Conservation (phyloP, 2,113 vertebrate genomes). For the Gyps fulvus region DNA sequence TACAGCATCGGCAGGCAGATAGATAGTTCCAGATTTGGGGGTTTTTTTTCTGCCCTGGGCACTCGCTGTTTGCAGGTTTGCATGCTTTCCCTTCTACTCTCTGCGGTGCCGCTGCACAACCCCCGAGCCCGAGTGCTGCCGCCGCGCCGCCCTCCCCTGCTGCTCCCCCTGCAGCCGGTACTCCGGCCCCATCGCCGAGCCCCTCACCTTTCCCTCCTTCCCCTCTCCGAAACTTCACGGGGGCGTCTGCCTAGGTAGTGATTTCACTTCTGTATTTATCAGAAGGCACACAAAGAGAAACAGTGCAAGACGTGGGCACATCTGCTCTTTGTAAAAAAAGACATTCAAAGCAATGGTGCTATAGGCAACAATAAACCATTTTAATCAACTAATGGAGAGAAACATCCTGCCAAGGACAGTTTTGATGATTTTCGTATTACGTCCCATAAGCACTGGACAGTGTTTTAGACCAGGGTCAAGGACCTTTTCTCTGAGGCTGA, state of each 20-base stretch:
- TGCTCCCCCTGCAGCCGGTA: fast-evolving
- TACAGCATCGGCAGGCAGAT: background rate
- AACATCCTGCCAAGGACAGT: background rate
- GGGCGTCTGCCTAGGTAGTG: background rate
- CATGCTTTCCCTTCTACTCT: background rate
- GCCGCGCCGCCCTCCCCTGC: fast-evolving
- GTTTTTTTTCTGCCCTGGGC: background rate
- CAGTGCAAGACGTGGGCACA: background rate
- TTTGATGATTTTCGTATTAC: slow-evolving; percentile 16
- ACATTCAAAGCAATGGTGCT: background rate
- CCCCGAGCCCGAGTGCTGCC: fast-evolving
- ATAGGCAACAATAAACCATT: slow-evolving; percentile 38
- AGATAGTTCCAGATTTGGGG: background rate
- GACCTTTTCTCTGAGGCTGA: background rate
- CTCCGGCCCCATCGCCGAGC: background rate
- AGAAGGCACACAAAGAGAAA: background rate
- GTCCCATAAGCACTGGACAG: background rate
- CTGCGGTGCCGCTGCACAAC: background rate
- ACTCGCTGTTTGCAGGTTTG: background rate
- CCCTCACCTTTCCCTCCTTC: background rate
- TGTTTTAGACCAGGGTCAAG: background rate
- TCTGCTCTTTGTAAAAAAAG: background rate
- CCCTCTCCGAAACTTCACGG: background rate
- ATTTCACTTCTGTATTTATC: background rate
- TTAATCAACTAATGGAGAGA: slow-evolving; percentile 44